Evolutionary conservation across 1,140 invertebrate genomes (phyloP), one percentile per base, ranked within the genome.

Genomic region (Bombus superbus): DNA sequence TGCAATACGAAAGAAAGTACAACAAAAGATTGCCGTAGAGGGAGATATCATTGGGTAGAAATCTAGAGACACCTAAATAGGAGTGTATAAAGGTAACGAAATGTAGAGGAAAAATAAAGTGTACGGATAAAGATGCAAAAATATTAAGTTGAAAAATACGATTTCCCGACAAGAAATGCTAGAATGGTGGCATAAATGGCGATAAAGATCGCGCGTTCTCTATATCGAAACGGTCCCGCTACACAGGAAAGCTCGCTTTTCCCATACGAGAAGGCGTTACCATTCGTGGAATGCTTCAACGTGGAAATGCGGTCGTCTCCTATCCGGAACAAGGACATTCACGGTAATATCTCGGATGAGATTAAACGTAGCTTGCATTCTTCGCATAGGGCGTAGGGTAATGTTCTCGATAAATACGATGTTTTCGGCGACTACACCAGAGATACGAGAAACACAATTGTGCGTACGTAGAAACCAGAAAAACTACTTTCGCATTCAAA

Each of bases 291-390:
- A 90, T 90, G 88, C 81, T 80, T 90, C 75, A 81, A 62, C 79
- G 66, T 83, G 76, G 81, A 89, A 90, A 89, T 74, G 82, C 80
- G 88, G 88, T 83, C 88, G 89, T 83, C 88, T 88, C 38, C 88
- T 77, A 85, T 38, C 80, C 80, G 76, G 89, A 90, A 90, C 89
- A 90, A 90, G 89, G 76, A 90, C 86, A 83, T 90, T 84, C 83
- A 86, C 86, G 86, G 88, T 90, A 90, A 90, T 90, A 90, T 90
- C 88, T 85, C 38, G 89, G 83, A 86, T 81, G 86, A 90, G 89
- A 90, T 90, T 90, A 90, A 90, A 90, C 88, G 88, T 82, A 83
- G 88, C 86, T 86, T 88, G 89, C 89, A 83, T 91, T 86, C 86
- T 90, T 86, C 53, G 80, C 40, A 59, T 77, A 40, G 47, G 53